Evolutionary conservation across 2,888 invertebrate species (phyloP).

Genomic region (Himalopsyche japonica): DNA sequence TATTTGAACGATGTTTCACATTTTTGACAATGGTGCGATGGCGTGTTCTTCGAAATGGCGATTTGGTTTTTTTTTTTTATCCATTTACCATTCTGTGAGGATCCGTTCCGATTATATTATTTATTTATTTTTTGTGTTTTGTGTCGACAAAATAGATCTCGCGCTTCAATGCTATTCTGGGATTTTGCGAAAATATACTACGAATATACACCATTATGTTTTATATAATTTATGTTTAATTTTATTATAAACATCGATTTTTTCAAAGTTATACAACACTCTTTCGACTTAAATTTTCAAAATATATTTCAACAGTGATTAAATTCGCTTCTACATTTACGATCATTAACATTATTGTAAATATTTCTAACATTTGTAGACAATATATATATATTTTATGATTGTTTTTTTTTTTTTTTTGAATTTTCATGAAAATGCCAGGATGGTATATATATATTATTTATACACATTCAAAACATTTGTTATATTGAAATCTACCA

Average conservation of each 20-base stretch:
- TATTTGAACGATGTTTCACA: neutral
- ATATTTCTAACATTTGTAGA: slow-evolving; percentile 34
- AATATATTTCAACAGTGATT: slow-evolving; percentile 38
- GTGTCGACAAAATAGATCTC: neutral
- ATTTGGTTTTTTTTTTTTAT: neutral
- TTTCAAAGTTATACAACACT: slow-evolving; percentile 28
- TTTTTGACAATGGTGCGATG: neutral
- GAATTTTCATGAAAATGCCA: slow-evolving; percentile 12
- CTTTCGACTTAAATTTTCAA: slow-evolving; percentile 38
- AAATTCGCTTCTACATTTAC: slow-evolving; percentile 32
- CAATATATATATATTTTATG: slow-evolving; percentile 26
- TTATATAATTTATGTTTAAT: slow-evolving; percentile 3
- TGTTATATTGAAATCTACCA: slow-evolving; percentile 8
- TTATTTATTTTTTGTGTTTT: neutral
- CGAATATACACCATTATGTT: neutral
- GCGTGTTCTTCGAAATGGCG: neutral
- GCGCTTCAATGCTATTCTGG: slow-evolving; percentile 14
- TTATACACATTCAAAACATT: slow-evolving; percentile 1
- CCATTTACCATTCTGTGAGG: neutral
- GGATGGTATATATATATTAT: neutral
- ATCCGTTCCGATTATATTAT: neutral
- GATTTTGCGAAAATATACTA: slow-evolving; percentile 36
- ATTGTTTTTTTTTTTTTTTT: slow-evolving; percentile 19
- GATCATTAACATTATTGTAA: slow-evolving; percentile 32
- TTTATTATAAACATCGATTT: slow-evolving; percentile 39